These are phyloP conservation scores for Chaetogeoica ovagalla DNA, from an alignment of 2,888 invertebrate species.

Conservation along the genomic window DNA sequence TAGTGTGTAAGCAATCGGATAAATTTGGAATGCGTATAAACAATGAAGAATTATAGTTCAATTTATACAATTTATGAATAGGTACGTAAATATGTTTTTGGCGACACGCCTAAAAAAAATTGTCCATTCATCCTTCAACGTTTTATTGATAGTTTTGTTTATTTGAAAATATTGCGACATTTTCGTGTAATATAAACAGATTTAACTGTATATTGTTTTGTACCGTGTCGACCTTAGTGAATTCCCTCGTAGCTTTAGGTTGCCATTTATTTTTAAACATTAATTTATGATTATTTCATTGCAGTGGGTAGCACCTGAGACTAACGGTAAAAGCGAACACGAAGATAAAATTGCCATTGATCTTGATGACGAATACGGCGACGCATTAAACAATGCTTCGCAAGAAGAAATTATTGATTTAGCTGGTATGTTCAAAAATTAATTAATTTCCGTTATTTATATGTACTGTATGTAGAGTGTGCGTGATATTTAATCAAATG, in stretches of 20 bases:
- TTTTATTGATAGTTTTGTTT: slow-evolving; percentile 33
- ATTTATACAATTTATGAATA: slow-evolving; percentile 13
- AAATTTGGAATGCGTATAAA: not conserved
- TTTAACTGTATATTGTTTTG: slow-evolving; percentile 11
- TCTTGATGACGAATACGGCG: slow-evolving; percentile 91
- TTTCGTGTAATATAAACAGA: slow-evolving; percentile 34
- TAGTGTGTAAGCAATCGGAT: not conserved
- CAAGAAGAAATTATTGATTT: slow-evolving; percentile 98
- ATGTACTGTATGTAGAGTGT: not conserved
- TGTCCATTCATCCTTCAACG: slow-evolving; percentile 26
- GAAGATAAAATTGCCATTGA: slow-evolving; percentile 93
- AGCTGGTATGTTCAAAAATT: slow-evolving; percentile 74
- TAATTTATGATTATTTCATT: slow-evolving; percentile 55
- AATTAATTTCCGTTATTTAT: not conserved
- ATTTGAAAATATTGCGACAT: slow-evolving; percentile 34
- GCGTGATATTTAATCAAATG: too few species aligned
- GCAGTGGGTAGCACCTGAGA: slow-evolving; percentile 76
- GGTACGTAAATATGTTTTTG: slow-evolving; percentile 13
- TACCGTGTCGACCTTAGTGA: slow-evolving; percentile 3
- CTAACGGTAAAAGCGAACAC: slow-evolving; percentile 74
- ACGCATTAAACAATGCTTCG: slow-evolving; percentile 82
- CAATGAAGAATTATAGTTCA: not conserved
- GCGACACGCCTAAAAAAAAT: slow-evolving; percentile 13
- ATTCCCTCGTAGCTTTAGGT: not conserved
- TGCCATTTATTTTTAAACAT: slow-evolving; percentile 3